These are phyloP conservation scores for Chelonoidis abingdonii DNA, from an alignment of 2,113 vertebrate species.

Conservation along the genomic window DNA sequence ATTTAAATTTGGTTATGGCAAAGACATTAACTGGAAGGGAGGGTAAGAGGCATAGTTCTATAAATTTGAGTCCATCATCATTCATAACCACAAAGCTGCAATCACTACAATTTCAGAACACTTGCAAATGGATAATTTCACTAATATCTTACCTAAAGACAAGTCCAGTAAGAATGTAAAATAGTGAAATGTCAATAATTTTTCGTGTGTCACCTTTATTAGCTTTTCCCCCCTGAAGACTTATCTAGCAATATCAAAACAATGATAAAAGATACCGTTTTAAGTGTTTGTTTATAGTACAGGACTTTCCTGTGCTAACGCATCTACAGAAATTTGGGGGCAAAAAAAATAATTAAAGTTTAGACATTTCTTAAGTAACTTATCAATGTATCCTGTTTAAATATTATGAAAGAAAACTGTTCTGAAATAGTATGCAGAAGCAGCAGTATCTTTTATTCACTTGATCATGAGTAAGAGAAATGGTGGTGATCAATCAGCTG, in stretches of 20 bases:
- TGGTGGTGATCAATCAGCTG: background rate
- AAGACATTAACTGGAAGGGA: background rate
- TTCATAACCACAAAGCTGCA: background rate
- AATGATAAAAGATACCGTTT: background rate
- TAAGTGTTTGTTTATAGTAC: background rate
- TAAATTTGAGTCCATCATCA: background rate
- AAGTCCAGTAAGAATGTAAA: background rate
- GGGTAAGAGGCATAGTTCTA: background rate
- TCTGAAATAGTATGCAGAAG: background rate
- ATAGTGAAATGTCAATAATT: fast-evolving
- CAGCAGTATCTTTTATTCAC: background rate
- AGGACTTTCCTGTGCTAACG: background rate
- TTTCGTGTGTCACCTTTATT: background rate
- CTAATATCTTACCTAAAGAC: background rate
- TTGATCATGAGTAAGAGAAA: no score
- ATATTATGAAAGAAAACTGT: background rate
- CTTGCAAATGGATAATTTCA: background rate
- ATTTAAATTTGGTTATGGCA: background rate
- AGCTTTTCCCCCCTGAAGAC: background rate
- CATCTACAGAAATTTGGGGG: background rate
- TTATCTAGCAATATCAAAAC: background rate
- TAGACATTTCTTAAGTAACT: background rate
- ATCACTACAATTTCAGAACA: background rate
- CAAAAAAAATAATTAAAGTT: background rate
- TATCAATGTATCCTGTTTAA: background rate